A percentile compares a stretch with the other conserved stretches of the same genome.
Evolutionary conservation across 2,888 invertebrate species (phyloP).

Genomic region (Apodemia zela): DNA sequence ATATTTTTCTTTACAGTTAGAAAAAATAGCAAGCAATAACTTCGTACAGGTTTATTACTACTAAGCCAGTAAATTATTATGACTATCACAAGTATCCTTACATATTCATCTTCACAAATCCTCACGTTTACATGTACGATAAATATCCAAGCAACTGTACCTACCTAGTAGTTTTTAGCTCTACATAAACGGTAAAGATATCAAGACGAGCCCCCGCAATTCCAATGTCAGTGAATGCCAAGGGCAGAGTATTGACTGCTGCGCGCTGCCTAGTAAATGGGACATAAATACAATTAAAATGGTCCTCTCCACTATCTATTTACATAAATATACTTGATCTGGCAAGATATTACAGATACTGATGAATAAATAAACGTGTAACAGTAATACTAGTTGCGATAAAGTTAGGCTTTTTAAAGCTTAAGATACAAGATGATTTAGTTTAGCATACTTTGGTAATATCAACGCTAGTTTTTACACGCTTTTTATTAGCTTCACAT

Average conservation of each 20-base stretch:
- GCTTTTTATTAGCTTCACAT: too few relatives aligned
- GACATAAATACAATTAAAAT: constrained; percentile 3
- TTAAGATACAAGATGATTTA: too few relatives aligned
- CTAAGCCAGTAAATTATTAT: too few relatives aligned
- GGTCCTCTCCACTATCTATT: not conserved
- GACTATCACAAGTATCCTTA: too few relatives aligned
- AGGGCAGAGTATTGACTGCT: constrained; percentile 14
- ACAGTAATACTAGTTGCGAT: not conserved
- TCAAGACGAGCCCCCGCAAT: constrained; percentile 19
- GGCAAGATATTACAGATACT: constrained; percentile 4
- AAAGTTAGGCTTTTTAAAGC: not conserved
- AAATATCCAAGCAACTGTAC: too few relatives aligned
- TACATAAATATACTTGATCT: constrained; percentile 5
- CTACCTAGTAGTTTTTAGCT: not conserved
- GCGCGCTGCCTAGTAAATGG: not conserved
- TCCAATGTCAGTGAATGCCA: constrained; percentile 20
- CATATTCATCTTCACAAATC: too few relatives aligned
- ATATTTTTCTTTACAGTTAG: too few relatives aligned
- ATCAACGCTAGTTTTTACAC: too few relatives aligned
- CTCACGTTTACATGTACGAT: too few relatives aligned
- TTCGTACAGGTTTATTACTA: too few relatives aligned
- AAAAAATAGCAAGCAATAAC: too few relatives aligned
- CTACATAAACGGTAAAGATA: constrained; percentile 6
- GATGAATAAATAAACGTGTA: not conserved
- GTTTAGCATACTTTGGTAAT: too few relatives aligned